phyloP scores from a whole-genome alignment of 2,113 vertebrate species.

The Trematomus loennbergii region DNA sequence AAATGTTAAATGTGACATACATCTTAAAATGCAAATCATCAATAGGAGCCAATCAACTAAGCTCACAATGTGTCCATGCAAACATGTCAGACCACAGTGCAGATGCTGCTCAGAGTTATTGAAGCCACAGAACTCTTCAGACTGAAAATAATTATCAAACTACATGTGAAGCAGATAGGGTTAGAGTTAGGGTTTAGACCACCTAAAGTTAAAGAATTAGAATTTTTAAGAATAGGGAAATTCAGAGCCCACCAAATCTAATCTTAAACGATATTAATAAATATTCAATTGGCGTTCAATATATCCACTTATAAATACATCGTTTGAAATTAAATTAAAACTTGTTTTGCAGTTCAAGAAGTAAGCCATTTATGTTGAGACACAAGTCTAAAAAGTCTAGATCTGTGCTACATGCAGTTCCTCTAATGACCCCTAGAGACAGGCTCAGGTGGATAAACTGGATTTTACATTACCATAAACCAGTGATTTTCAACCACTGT shows the following conservation, averaged over 20 bases:
- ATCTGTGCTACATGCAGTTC: not conserved
- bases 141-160: too few relatives aligned
- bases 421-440: slow-evolving; percentile 5
- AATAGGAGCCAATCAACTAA: not conserved
- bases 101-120: too few relatives aligned
- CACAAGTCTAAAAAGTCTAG: not conserved
- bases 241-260: not conserved
- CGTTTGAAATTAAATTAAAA: not conserved
- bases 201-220: too few relatives aligned
- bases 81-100: slow-evolving; percentile 1
- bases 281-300: not conserved
- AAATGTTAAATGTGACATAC: slow-evolving; percentile 36
- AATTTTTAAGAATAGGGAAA: not conserved
- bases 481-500: too few relatives aligned
- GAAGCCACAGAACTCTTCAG: too few relatives aligned
- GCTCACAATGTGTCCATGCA: slow-evolving; percentile 12
- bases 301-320: not conserved
- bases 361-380: not conserved
- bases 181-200: too few relatives aligned
- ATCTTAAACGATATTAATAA: not conserved
- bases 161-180: too few relatives aligned
- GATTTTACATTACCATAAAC: not conserved
- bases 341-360: not conserved
- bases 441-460: not conserved
- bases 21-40: slow-evolving; percentile 23